Base-by-base conservation (phyloP, 1,140 invertebrate species). In the Trichonephila clavipes region DNA sequence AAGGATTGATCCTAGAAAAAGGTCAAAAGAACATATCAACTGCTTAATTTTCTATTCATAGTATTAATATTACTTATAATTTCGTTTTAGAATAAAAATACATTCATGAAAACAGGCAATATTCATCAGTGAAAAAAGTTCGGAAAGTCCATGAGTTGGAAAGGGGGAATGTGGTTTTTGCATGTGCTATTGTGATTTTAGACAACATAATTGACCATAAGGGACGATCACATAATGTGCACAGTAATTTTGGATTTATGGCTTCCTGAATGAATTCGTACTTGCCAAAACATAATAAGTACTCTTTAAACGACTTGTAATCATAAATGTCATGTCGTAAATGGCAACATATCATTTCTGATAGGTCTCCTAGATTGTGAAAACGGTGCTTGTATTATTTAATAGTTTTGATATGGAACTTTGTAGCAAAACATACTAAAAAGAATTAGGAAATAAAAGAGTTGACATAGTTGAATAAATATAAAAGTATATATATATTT, bases 191-290 rank as follows among this genome's bases (percentile, higher is more conserved):
- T 40, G 14, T 2, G 24, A 28, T 18, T 77, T 40, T 77, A 18
- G 28, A 77, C 72, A 34, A 14, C 28, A 14, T 77, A 40, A 77
- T 77, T 40, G 24, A 40, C 28, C 18, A 40, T 34, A 77, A 77
- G 72, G 34, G 72, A 34, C 18, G 28, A 77, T 40, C 72, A 19
- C 12, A 19, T 0, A 34, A 40, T 34, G 16, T 40, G 3, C 72
- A 14, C 21, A n/a, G 66, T 69, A 69, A 69, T 69, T 69, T 69
- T 24, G n/a, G 64, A 66, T 66, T 66, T 66, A 66, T n/a, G 64
- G n/a, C 3, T 69, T 69, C 7, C 3, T 69, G n/a, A 14, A 10
- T 28, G 66, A 24, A 69, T 28, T 69, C 66, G 10, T 28, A 69
- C 66, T 24, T 28, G 66, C 66, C 66, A 69, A 51, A 69, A 69